A percentile compares a stretch with the other conserved stretches of the same genome.
Evolutionary conservation across 2,113 vertebrate species (phyloP).

Genomic region (Hemiscyllium ocellatum): DNA sequence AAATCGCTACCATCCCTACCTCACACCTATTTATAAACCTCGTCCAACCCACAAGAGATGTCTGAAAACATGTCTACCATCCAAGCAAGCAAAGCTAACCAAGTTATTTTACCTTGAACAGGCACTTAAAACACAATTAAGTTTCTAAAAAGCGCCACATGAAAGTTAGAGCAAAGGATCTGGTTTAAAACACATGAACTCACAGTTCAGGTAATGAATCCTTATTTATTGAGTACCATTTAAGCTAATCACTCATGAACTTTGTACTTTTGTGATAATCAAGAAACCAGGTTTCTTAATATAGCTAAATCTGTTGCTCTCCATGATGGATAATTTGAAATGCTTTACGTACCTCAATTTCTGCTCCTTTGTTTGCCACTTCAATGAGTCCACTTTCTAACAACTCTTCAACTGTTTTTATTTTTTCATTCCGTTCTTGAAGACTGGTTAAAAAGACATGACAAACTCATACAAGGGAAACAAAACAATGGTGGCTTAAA

Average conservation of each 20-base stretch:
- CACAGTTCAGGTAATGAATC: not conserved
- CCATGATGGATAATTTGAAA: not conserved
- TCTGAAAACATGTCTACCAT: not conserved
- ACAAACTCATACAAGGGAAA: slow-evolving; percentile 24
- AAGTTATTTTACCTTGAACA: not conserved
- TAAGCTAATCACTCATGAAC: not conserved
- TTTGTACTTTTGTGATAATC: not conserved
- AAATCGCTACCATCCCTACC: not conserved
- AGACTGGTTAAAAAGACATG: slow-evolving; percentile 50
- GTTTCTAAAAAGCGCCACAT: not conserved
- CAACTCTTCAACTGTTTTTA: slow-evolving; percentile 82
- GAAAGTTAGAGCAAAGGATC: not conserved
- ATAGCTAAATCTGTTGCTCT: not conserved
- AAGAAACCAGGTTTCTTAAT: not conserved
- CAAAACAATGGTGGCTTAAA: not conserved
- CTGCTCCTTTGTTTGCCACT: slow-evolving; percentile 90
- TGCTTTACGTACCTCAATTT: slow-evolving; percentile 69
- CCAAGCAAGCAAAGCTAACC: not conserved
- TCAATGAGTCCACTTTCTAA: slow-evolving; percentile 86
- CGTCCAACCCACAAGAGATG: not conserved
- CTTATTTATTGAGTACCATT: not conserved
- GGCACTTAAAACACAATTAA: not conserved
- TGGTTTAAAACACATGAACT: not conserved
- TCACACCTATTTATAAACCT: not conserved
- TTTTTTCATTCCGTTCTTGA: slow-evolving; percentile 82